These are phyloP conservation scores for Lutraria rhynchaena DNA, from an alignment of 1,140 invertebrate species.

Conservation along the genomic window DNA sequence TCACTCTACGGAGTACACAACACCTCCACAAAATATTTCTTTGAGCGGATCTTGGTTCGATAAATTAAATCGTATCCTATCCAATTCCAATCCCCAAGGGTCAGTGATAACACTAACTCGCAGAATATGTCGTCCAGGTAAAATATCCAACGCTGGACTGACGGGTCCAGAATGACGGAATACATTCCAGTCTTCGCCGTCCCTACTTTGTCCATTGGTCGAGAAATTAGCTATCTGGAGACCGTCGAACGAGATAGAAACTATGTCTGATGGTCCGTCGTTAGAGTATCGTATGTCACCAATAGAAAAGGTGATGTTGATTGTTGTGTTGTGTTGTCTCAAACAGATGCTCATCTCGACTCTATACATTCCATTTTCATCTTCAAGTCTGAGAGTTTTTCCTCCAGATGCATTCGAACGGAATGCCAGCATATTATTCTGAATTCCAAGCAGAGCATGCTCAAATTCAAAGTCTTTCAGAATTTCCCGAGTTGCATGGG, in stretches of 20 bases:
- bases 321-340: background rate
- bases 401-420: slow-evolving; percentile 29
- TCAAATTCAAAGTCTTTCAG: slow-evolving; percentile 53
- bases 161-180: slow-evolving; percentile 37
- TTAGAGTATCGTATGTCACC: slow-evolving; percentile 49
- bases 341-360: slow-evolving; percentile 18
- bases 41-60: slow-evolving; percentile 32
- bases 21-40: slow-evolving; percentile 39
- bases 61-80: slow-evolving; percentile 36
- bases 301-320: slow-evolving; percentile 31
- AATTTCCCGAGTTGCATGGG: slow-evolving; percentile 2
- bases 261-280: slow-evolving; percentile 21
- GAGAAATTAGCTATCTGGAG: slow-evolving; percentile 26
- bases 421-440: slow-evolving; percentile 31
- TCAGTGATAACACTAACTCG: slow-evolving; percentile 13
- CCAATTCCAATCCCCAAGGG: slow-evolving; percentile 48
- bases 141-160: slow-evolving; percentile 10
- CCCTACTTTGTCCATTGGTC: slow-evolving; percentile 38
- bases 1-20: too few relatives aligned
- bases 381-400: slow-evolving; percentile 28
- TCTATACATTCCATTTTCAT: background rate
- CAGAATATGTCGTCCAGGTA: slow-evolving; percentile 2
- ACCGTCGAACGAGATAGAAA: slow-evolving; percentile 18
- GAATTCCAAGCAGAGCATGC: slow-evolving; percentile 1
- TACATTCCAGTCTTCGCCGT: slow-evolving; percentile 51